These are phyloP conservation scores for Heliconius aoede DNA, from an alignment of 2,888 invertebrate genomes.

Conservation along the genomic window DNA sequence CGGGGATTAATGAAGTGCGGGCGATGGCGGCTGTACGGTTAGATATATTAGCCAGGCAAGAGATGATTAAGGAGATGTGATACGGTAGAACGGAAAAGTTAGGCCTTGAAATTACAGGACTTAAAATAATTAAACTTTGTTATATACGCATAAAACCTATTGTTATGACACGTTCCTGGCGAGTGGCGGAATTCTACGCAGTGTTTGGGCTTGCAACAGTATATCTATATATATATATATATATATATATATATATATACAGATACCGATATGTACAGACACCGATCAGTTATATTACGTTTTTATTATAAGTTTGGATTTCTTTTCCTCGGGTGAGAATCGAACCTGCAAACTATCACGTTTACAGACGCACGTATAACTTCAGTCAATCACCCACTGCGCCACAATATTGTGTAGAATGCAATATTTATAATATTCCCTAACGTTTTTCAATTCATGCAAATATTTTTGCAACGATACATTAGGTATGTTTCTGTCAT, in stretches of 20 bases:
- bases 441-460: neutral
- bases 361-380: neutral
- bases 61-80: neutral
- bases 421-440: neutral
- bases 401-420: neutral
- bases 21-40: neutral
- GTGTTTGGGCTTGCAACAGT: too few relatives aligned
- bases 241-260: too few relatives aligned
- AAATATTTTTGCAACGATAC: neutral
- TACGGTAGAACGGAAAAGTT: neutral
- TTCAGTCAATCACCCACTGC: neutral
- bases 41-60: neutral
- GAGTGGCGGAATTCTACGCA: too few relatives aligned
- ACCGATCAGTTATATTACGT: too few relatives aligned
- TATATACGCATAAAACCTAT: too few relatives aligned
- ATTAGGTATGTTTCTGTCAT: neutral
- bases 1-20: constrained; percentile 16
- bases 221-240: too few relatives aligned
- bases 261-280: too few relatives aligned
- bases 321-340: too few relatives aligned
- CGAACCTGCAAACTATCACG: too few relatives aligned
- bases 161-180: neutral
- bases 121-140: neutral
- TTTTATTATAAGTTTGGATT: too few relatives aligned
- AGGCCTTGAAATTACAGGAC: neutral